Base-by-base conservation (phyloP, 2,888 invertebrate species). In the Ectemnius lituratus region DNA sequence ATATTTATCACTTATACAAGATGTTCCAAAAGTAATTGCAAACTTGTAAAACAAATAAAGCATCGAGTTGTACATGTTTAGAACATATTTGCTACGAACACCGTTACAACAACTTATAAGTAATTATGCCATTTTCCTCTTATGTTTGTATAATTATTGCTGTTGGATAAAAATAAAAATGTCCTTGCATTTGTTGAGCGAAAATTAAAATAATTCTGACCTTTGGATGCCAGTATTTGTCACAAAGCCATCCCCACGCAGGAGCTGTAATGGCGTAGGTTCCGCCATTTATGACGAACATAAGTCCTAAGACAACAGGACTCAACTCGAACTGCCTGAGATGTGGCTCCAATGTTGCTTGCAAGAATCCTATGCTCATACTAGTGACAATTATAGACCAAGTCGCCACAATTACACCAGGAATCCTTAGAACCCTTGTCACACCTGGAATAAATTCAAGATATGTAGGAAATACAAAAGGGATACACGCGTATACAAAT, bases 341-440 rank as follows among this genome's bases (percentile, higher is more conserved):
- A 92, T 98, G 98, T 0, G 96, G 96, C 83, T 97, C 97, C 23
- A 98, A 92, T 0, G 97, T 97, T 0, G 98, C 97, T 88, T 97
- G 96, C 23, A 98, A 92, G 90, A 97, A 98, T 20, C 97, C 96
- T 64, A 97, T 96, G 81, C 96, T 96, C 92, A 95, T 94, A 76
- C 96, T 95, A 0, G 96, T 96, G 0, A 93, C 94, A 75, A 95
- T 93, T 84, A 96, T 96, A 85, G 95, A 95, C 71, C 93, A 91
- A 57, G 95, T 93, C 0, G 96, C 93, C 56, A 96, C 89, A 52
- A 95, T 87, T 2, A 96, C 94, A 23, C 95, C 95, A n/a, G 96
- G 96, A 67, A 96, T 94, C 85, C 92, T 93, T 61, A 96, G 90
- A 13, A 94, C 93, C 61, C 93, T 92, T 88, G 95, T 93, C 18